Evolutionary conservation across 1,140 invertebrate genomes (phyloP).

Genomic region (Brevipalpus yothersi): DNA sequence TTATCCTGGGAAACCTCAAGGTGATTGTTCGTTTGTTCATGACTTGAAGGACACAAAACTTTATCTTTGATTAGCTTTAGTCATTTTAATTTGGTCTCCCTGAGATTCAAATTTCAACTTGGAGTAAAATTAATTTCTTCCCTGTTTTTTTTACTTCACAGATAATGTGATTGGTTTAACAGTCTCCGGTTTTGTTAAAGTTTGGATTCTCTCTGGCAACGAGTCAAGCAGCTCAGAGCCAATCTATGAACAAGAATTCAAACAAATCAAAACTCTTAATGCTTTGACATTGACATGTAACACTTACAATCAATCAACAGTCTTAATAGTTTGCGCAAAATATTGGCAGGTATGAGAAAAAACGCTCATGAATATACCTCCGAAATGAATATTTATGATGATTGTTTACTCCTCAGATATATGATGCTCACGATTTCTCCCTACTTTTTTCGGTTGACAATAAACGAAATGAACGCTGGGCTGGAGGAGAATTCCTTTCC

Average conservation of each 20-base stretch:
- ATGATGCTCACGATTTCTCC: slow-evolving; percentile 75
- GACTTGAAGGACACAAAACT: background rate
- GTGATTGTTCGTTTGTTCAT: background rate
- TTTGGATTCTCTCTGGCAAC: slow-evolving; percentile 75
- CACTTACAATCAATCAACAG: slow-evolving; percentile 78
- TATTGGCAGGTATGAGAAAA: slow-evolving; percentile 80
- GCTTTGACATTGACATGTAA: slow-evolving; percentile 81
- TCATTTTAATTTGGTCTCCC: background rate
- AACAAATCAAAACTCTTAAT: slow-evolving; percentile 79
- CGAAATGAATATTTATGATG: slow-evolving; percentile 8
- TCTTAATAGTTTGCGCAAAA: slow-evolving; percentile 82
- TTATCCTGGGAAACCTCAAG: slow-evolving; percentile 28
- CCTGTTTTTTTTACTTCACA: slow-evolving; percentile 20
- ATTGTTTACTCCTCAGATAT: slow-evolving; percentile 32
- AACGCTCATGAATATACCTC: background rate
- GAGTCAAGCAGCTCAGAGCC: slow-evolving; percentile 51
- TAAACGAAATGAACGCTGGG: slow-evolving; percentile 62
- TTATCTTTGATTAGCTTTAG: background rate
- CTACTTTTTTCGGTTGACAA: slow-evolving; percentile 60
- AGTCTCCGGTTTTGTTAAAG: slow-evolving; percentile 87
- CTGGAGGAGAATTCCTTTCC: slow-evolving; percentile 75
- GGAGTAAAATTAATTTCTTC: background rate
- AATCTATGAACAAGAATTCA: slow-evolving; percentile 91
- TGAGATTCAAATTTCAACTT: background rate
- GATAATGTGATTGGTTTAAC: slow-evolving; percentile 89